Base-by-base conservation (phyloP, 2,888 invertebrate species). In the Pteria penguin region DNA sequence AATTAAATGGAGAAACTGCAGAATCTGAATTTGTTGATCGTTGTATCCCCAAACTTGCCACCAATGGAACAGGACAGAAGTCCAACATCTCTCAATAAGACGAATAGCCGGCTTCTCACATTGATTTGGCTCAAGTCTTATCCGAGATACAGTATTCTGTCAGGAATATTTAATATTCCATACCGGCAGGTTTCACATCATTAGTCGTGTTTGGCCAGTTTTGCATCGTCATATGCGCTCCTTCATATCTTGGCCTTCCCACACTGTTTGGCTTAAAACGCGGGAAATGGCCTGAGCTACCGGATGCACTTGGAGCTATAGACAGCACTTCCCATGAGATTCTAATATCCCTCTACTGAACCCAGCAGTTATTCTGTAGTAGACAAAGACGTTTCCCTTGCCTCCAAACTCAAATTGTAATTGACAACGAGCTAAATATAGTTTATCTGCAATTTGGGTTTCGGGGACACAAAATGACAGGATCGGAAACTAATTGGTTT, bases 241-340 rank as follows among this genome's bases (percentile, higher is more conserved):
- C 8, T 29, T n/a, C 18, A 62, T 62, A 14, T 31, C 2, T 18
- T 62, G 62, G 62, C 62, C 62, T 8, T n/a, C 18, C n/a, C n/a
- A 31, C n/a, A 31, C 22, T n/a, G 62, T 31, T 31, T 62, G 62
- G 62, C 27, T 29, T n/a, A 18, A n/a, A 18, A 33, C 29, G 29
- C 4, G n/a, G n/a, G 29, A 4, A 4, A 4, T 33, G 62, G 62
- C 62, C 18, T 22, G 32, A 22, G 32, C 32, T 33, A 62, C 31
- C 62, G 3, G n/a, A 27, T 29, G 62, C 62, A 4, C 31, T 62
- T 27, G 33, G 62, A 11, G 62, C 62, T 22, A 62, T 62, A 14
- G 62, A 62, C 22, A 22, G 62, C 22, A 62, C 62, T 18, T 62
- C 62, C 11, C 18, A 31, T 14, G 14, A 29, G 32, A 62, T 62